Evolutionary conservation across 2,113 vertebrate genomes (phyloP).

Genomic region (Cisticola juncidis): DNA sequence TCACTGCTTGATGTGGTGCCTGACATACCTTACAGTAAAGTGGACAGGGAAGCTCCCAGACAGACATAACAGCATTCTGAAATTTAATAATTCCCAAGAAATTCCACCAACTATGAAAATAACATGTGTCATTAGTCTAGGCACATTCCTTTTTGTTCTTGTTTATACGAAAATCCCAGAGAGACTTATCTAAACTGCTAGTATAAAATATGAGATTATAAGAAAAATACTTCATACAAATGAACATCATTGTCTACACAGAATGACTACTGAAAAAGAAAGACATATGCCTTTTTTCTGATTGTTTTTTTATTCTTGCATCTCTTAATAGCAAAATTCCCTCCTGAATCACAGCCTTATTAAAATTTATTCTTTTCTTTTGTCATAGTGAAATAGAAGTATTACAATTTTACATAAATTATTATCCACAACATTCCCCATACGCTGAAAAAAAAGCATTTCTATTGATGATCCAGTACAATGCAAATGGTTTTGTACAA

Average conservation of each 20-base stretch:
- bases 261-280: not conserved
- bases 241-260: not conserved
- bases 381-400: not conserved
- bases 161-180: not conserved
- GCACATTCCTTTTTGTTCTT: not conserved
- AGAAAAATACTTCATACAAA: not conserved
- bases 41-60: not conserved
- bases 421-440: not conserved
- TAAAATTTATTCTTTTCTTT: slow-evolving; percentile 21
- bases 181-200: not conserved
- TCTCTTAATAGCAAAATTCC: not conserved
- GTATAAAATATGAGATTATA: not conserved
- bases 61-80: not conserved
- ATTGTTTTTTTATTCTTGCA: not conserved
- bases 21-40: not conserved
- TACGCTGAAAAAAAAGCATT: not conserved
- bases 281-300: not conserved
- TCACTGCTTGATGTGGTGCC: not conserved
- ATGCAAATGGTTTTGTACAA: not conserved
- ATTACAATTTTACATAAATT: slow-evolving; percentile 1
- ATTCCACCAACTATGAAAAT: not conserved
- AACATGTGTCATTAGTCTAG: not conserved
- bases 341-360: not conserved
- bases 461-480: slow-evolving; percentile 1
- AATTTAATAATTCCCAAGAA: not conserved